Conservation (phyloP, 2,888 invertebrate genomes). For the Ethmia dodecea region DNA sequence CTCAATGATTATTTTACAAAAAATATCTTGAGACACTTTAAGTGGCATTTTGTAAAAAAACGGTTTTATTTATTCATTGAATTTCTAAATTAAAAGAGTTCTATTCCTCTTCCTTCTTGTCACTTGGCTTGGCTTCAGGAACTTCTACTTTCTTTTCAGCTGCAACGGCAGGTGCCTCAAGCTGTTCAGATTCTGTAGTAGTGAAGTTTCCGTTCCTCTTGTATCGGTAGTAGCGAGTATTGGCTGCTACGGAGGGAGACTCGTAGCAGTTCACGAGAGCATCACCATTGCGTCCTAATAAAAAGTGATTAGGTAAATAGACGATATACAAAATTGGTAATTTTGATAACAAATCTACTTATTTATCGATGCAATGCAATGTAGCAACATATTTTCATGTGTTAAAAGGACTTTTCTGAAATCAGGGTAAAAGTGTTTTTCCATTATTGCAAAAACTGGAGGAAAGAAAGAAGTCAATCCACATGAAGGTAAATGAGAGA, state of each 20-base stretch:
- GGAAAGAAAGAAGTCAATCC: not conserved
- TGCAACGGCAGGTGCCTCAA: not conserved
- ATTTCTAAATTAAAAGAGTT: no score
- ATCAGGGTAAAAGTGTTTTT: not conserved
- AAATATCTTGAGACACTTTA: no score
- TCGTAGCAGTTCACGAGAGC: conserved; percentile 78
- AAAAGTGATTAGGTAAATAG: not conserved
- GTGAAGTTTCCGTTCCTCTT: conserved; percentile 57
- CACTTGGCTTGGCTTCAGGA: conserved; percentile 13
- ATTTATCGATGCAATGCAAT: not conserved
- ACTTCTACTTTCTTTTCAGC: conserved; percentile 8
- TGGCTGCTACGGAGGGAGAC: conserved; percentile 52
- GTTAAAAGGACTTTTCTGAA: no score
- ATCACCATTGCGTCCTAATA: conserved; percentile 78
- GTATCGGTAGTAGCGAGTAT: conserved; percentile 58
- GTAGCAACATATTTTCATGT: not conserved
- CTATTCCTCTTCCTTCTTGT: conserved; percentile 1
- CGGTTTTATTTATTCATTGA: no score
- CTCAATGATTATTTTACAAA: no score
- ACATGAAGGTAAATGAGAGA: no score
- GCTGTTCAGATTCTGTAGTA: conserved; percentile 10
- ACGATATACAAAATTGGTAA: not conserved
- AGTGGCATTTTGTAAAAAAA: no score
- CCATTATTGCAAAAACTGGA: not conserved
- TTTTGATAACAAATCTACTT: not conserved